Conservation (phyloP, 2,888 invertebrate species). For the Ferrisia virgata region DNA sequence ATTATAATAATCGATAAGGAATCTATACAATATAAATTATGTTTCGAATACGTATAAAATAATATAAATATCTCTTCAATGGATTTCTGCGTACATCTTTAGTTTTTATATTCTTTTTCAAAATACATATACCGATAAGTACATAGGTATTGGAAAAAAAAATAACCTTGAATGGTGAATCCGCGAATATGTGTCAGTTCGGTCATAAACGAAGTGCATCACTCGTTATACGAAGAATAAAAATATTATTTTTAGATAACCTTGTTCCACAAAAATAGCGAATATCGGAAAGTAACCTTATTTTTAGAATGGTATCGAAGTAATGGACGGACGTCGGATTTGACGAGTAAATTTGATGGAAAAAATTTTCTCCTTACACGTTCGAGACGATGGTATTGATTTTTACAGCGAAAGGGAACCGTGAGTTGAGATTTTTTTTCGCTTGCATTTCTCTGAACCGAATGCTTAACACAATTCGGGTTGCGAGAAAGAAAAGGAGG, state of each 20-base stretch:
- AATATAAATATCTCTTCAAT: too few relatives aligned
- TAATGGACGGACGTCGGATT: neutral
- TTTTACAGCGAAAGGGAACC: neutral
- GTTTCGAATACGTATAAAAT: too few relatives aligned
- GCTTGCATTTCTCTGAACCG: neutral
- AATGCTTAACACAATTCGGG: neutral
- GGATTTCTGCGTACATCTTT: too few relatives aligned
- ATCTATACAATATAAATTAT: too few relatives aligned
- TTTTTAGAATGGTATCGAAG: neutral
- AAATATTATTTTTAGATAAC: constrained; percentile 18
- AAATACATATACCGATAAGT: neutral
- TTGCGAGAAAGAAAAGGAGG: neutral
- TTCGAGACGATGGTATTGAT: neutral
- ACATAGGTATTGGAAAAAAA: too few relatives aligned
- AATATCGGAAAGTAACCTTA: neutral
- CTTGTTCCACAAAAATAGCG: neutral
- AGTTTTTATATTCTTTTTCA: neutral
- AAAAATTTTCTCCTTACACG: neutral
- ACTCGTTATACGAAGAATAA: neutral
- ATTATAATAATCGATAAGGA: too few relatives aligned
- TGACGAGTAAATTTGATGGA: neutral
- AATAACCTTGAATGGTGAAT: constrained; percentile 7
- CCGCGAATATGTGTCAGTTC: constrained; percentile 6
- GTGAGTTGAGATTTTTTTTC: neutral
- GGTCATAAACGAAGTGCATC: neutral